Evolutionary conservation across 2,888 invertebrate genomes (phyloP), one percentile per base, ranked within the genome.

Genomic region (Laspeyria flexula): DNA sequence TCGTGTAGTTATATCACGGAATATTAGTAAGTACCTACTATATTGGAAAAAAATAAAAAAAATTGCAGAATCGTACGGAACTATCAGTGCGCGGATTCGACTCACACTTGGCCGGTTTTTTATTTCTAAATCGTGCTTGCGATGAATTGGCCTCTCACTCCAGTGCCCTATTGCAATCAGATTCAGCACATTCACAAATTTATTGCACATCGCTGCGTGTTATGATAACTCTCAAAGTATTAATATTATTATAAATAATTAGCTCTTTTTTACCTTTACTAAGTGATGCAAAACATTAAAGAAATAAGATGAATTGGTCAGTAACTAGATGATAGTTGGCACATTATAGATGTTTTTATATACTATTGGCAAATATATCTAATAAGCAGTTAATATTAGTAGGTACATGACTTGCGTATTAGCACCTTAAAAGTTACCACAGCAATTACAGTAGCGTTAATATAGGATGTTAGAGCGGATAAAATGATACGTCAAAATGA

Each of bases 151-250:
- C 43, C 50, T 31, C 40, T 44, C 41, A 44, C 35, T 41, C 13
- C n/a, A 21, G 1, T 35, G 41, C 44, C 30, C 30, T 45, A 23
- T 51, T 44, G 40, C 40, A 51, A 30, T n/a, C 15, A 29, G 15
- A 44, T 40, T 35, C 44, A 30, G 44, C 50, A 35, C 35, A 50
- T 27, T 50, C 50, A 50, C 40, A 33, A 34, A 34, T 18, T 23
- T 31, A 33, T 39, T 39, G 27, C 29, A 39, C 15, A 50, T 34
- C 33, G 16, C 43, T 43, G 43, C 39, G 13, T 39, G 13, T 27
- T 39, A 12, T 46, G 25, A 29, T 41, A 41, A 35, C 25, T 23
- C 13, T 21, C 33, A n/a, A n/a, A n/a, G n/a, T n/a, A n/a, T n/a
- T n/a, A n/a, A n/a, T n/a, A n/a, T 34, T 16, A 16, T 33, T 21